phyloP scores from a whole-genome alignment of 2,797 vertebrate species.

The Ambastaia sidthimunki region DNA sequence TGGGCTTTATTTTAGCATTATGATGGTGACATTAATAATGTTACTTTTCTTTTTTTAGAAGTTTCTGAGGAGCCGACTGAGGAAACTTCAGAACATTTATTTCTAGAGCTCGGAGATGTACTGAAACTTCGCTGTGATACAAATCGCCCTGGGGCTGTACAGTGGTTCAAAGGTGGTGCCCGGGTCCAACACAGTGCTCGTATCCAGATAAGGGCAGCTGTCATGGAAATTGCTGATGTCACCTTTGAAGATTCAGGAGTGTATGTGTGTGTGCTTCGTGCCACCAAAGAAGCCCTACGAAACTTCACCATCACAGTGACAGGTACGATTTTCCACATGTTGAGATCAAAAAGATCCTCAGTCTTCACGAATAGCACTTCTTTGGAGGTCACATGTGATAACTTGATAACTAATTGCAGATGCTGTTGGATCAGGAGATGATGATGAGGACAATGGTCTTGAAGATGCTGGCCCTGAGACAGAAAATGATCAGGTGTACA shows the following conservation, averaged over 20 bases:
- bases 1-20: neutral
- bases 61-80: slow-evolving; percentile 70
- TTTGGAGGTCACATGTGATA: neutral
- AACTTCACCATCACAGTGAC: slow-evolving; percentile 89
- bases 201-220: slow-evolving; percentile 77
- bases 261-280: slow-evolving; percentile 82
- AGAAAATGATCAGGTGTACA: slow-evolving; percentile 81
- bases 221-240: slow-evolving; percentile 86
- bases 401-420: slow-evolving; percentile 72
- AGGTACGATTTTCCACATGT: slow-evolving; percentile 74
- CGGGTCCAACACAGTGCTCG: slow-evolving; percentile 79
- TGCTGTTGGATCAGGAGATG: slow-evolving; percentile 84
- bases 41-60: slow-evolving; percentile 58
- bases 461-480: slow-evolving; percentile 74
- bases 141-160: slow-evolving; percentile 78
- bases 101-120: slow-evolving; percentile 83
- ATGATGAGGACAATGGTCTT: slow-evolving; percentile 86
- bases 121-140: slow-evolving; percentile 86
- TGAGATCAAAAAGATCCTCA: neutral
- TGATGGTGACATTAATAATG: neutral
- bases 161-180: slow-evolving; percentile 87
- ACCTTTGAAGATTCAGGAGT: slow-evolving; percentile 87
- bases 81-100: slow-evolving; percentile 80
- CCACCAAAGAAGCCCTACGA: slow-evolving; percentile 79
- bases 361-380: neutral